Percentiles rank a stretch among this genome's conserved stretches.
Evolutionary conservation across 2,113 vertebrate genomes (phyloP).

Genomic region (Lophochroa leadbeateri): DNA sequence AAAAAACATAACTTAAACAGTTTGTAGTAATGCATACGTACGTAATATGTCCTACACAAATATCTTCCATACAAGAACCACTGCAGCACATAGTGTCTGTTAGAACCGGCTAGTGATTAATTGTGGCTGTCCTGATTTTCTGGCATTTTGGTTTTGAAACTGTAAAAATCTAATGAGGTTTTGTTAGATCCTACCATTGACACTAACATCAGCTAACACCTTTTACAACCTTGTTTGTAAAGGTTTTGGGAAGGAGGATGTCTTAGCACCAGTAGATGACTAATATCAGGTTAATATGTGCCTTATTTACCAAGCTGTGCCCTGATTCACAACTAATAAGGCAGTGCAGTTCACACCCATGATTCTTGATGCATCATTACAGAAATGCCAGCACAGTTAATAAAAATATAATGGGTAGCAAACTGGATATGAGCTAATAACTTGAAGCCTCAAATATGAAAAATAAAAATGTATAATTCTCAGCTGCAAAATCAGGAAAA

Average conservation of each 20-base stretch:
- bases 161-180: slow-evolving; percentile 7
- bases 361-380: neutral
- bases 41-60: neutral
- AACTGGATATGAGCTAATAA: neutral
- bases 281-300: neutral
- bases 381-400: slow-evolving; percentile 1
- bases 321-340: slow-evolving; percentile 19
- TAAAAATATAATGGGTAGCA: neutral
- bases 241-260: neutral
- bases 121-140: neutral
- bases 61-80: neutral
- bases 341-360: neutral
- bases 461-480: neutral
- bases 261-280: slow-evolving; percentile 8
- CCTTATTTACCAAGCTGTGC: slow-evolving; percentile 11
- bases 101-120: neutral
- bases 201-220: neutral
- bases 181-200: slow-evolving; percentile 3
- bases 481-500: neutral
- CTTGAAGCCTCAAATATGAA: neutral
- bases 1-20: neutral
- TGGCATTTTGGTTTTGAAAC: slow-evolving; percentile 33
- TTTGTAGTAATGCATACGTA: neutral
- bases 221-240: slow-evolving; percentile 31
- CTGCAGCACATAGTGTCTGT: neutral